Conservation (phyloP, 2,888 invertebrate genomes). For the Eristalis arbustorum region DNA sequence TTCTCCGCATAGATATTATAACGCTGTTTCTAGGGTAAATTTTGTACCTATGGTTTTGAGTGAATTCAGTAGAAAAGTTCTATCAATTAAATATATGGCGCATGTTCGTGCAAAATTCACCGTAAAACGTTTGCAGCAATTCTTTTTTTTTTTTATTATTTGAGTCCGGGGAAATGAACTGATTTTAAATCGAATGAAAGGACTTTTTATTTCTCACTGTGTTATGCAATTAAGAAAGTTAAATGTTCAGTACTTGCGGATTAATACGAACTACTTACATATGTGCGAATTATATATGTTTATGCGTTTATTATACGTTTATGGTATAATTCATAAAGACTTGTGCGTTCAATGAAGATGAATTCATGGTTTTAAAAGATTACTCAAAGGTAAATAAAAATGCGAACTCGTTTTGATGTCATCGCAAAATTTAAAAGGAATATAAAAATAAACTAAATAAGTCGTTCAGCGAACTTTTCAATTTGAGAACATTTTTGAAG, state of each 20-base stretch:
- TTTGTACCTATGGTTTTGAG: constrained; percentile 12
- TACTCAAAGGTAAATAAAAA: constrained; percentile 42
- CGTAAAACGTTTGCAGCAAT: constrained; percentile 39
- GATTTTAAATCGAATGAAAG: constrained; percentile 16
- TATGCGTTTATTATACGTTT: neutral
- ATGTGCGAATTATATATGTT: constrained; percentile 22
- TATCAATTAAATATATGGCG: constrained; percentile 41
- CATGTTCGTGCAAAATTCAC: constrained; percentile 49
- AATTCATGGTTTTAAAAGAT: constrained; percentile 7
- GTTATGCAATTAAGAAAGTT: neutral
- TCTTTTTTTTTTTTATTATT: constrained; percentile 23
- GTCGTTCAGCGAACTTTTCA: neutral
- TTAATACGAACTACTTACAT: neutral
- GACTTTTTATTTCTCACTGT: neutral
- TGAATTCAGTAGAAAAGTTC: constrained; percentile 15
- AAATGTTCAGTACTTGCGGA: neutral
- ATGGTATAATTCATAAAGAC: constrained; percentile 11
- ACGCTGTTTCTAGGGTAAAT: constrained; percentile 38
- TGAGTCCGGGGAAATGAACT: constrained; percentile 12
- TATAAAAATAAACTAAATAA: neutral
- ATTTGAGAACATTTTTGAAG: neutral
- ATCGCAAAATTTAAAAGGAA: neutral
- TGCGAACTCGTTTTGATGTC: neutral
- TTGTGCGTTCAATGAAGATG: constrained; percentile 18
- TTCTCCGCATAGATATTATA: constrained; percentile 16